phyloP scores from a whole-genome alignment of 2,888 invertebrate species.

The Eristalis pertinax region DNA sequence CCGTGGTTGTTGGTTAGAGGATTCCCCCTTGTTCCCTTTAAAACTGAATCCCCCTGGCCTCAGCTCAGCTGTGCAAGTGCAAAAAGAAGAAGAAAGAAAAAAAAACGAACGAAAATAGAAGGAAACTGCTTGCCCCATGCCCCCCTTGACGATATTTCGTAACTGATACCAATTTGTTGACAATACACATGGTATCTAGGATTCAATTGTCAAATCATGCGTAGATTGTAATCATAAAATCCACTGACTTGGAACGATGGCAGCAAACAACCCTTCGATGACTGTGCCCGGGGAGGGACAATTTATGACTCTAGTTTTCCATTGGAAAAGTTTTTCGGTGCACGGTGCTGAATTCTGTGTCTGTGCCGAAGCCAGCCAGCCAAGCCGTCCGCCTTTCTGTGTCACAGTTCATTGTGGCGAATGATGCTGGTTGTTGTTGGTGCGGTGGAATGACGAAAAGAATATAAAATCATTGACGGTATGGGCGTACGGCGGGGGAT shows the following conservation, averaged over 20 bases:
- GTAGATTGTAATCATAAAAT: slow-evolving; percentile 75
- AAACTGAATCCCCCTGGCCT: not conserved
- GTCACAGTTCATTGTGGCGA: slow-evolving; percentile 63
- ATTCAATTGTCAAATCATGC: slow-evolving; percentile 76
- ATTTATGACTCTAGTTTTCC: slow-evolving; percentile 57
- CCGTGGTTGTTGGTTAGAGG: not conserved
- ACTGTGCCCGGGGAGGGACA: slow-evolving; percentile 43
- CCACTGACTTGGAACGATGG: slow-evolving; percentile 74
- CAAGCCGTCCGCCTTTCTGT: slow-evolving; percentile 26
- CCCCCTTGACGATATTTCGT: slow-evolving; percentile 62
- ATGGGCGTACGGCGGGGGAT: not conserved
- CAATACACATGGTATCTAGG: slow-evolving; percentile 74
- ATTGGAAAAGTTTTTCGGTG: slow-evolving; percentile 29
- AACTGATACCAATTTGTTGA: slow-evolving; percentile 74
- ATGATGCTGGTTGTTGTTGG: slow-evolving; percentile 35
- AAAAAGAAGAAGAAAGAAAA: too few relatives aligned
- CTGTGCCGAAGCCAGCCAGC: not conserved
- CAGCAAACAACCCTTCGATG: slow-evolving; percentile 72
- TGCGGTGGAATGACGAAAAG: slow-evolving; percentile 27
- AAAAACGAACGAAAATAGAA: not conserved
- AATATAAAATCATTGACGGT: slow-evolving; percentile 47
- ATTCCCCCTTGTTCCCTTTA: not conserved
- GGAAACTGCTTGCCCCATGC: not conserved
- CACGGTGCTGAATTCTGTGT: slow-evolving; percentile 19
- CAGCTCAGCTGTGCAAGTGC: not conserved